Evolutionary conservation across 2,888 invertebrate species (phyloP), one percentile per base, ranked within the genome.

Genomic region (Xanthia togata): DNA sequence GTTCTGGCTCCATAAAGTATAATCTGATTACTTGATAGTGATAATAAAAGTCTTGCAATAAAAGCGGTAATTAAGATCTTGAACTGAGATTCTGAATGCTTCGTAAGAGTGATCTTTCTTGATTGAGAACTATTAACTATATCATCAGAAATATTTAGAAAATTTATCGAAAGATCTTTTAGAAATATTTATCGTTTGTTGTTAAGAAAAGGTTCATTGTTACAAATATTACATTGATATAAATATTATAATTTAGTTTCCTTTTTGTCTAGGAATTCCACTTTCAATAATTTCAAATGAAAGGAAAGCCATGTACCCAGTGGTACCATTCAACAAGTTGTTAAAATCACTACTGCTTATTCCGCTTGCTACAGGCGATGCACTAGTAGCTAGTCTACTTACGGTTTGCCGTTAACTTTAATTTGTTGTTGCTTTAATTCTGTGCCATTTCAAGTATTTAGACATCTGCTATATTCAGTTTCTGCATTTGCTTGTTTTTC

Each of bases 11-110:
- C 62, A 72, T 83, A 83, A 83, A 84, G 20, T 74, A 72, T 79
- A 71, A 73, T 73, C 70, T 83, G 83, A 83, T 84, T 77, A 74
- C 71, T 80, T 76, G 73, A 72, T 74, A 67, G 57, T 70, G 73
- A 80, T 83, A 77, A 80, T 83, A 81, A 84, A 81, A 83, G 69
- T 76, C 63, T 80, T 74, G 74, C 71, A 76, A 83, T 77, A 81
- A 74, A 79, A 74, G 73, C 63, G 59, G 84, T 72, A 77, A 83
- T 83, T 83, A 77, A 83, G 83, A 83, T 83, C 73, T 65, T 65
- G 59, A 55, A 79, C 55, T 55, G 63, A 83, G 82, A 83, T 83
- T 78, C 26, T n/a, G 62, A 65, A 47, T 64, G 35, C 47, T 78
- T 74, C 50, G 31, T 44, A 76, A 65, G 65, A 47, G 47, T 47